Evolutionary conservation across 2,888 invertebrate genomes (phyloP), one percentile per base, ranked within the genome.

Genomic region (Drosophila pullipes): DNA sequence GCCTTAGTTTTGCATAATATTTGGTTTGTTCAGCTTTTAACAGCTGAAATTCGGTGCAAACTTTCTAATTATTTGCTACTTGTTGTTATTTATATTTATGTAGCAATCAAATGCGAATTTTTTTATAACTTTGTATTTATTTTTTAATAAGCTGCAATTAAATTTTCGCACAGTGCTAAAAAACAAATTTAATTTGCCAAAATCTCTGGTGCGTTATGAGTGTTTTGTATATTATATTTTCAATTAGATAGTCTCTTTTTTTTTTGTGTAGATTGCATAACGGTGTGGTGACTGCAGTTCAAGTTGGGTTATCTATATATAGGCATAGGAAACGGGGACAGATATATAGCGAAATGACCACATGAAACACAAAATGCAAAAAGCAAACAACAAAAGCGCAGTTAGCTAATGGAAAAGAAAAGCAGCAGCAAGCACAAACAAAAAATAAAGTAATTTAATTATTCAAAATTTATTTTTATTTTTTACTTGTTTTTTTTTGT

Each of bases 391-490:
- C 33, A 57, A 66, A 74, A 66, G 62, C 62, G 30, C 47, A 47
- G 22, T 1, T 44, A 67, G 44, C 74, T 52, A 71, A 71, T 63
- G 71, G 72, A 61, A 49, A 18, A 55, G 22, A 47, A 28, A 68
- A 41, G 25, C n/a, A n/a, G 30, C 50, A 28, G n/a, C 30, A 25
- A 66, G 13, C 25, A 30, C 44, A 33, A 50, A 58, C 25, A 53
- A 69, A 22, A 69, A 44, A 57, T 68, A 76, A 82, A 73, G 79
- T 83, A 83, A 83, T 83, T 83, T 57, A 83, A 83, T 83, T 83
- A 83, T 83, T 81, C 58, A 81, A 74, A 81, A 75, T 63, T 68
- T 25, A 37, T 52, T 55, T 54, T 35, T 13, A 35, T 5, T 16
- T 35, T 5, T 16, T 35, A 33, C 33, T 11, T 33, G 11, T 4